A percentile compares a stretch with the other conserved stretches of the same genome.
Conservation (phyloP, 2,797 vertebrate genomes). For the Podarcis siculus region DNA sequence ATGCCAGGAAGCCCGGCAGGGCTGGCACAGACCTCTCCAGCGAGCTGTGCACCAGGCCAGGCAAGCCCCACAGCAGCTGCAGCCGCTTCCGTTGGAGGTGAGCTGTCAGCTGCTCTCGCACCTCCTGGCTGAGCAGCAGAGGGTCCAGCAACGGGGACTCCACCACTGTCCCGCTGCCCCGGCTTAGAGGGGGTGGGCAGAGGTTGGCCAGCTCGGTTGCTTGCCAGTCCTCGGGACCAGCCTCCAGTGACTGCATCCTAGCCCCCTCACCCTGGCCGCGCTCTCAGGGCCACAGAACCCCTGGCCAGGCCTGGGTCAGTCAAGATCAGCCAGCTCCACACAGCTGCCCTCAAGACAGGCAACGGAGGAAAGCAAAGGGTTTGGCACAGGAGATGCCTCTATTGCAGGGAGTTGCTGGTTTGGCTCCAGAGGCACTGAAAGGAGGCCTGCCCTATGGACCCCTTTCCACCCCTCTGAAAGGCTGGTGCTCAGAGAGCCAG, state of each 20-base stretch:
- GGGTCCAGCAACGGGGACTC: not conserved
- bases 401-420: not conserved
- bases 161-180: conserved; percentile 24
- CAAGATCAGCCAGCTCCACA: not conserved
- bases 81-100: conserved; percentile 11
- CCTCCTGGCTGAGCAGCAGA: not conserved
- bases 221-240: not conserved
- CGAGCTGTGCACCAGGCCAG: not conserved
- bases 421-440: not conserved
- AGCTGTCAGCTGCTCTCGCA: not conserved
- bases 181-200: not conserved
- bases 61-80: not conserved
- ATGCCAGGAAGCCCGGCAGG: not conserved
- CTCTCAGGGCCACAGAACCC: not conserved
- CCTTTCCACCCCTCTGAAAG: not conserved
- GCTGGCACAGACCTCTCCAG: not conserved
- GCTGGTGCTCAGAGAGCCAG: not conserved
- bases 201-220: not conserved
- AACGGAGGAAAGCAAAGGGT: not conserved
- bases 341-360: not conserved
- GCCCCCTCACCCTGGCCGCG: too few species aligned
- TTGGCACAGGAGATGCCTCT: not conserved
- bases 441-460: not conserved
- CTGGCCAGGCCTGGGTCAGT: not conserved
- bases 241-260: not conserved